These are phyloP conservation scores for Drosophila takahashii DNA, from an alignment of 1,140 invertebrate genomes.

Conservation along the genomic window DNA sequence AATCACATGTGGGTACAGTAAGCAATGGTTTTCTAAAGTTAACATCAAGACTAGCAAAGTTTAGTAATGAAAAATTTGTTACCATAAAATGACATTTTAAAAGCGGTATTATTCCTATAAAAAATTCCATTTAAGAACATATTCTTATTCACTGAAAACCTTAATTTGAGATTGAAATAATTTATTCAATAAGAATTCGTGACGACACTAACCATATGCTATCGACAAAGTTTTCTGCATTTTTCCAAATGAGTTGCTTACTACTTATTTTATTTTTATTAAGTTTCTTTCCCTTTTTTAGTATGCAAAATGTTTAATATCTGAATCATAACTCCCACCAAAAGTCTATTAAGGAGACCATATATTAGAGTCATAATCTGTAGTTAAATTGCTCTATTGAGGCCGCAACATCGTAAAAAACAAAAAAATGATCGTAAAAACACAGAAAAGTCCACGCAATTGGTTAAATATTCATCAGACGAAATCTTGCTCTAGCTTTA, in stretches of 20 bases:
- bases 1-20: too few relatives aligned
- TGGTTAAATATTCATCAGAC: constrained; percentile 34
- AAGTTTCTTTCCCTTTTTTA: background rate
- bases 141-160: too few relatives aligned
- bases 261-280: background rate
- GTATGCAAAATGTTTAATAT: constrained; percentile 32
- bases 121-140: too few relatives aligned
- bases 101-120: too few relatives aligned
- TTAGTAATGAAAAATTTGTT: too few relatives aligned
- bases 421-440: constrained; percentile 43
- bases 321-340: constrained; percentile 36
- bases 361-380: constrained; percentile 29
- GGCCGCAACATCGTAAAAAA: constrained; percentile 53
- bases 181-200: too few relatives aligned
- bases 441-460: constrained; percentile 28
- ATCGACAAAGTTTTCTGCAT: too few relatives aligned
- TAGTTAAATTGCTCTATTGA: constrained; percentile 47
- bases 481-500: constrained; percentile 34
- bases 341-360: constrained; percentile 3
- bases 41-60: too few relatives aligned
- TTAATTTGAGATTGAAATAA: too few relatives aligned
- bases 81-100: too few relatives aligned
- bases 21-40: too few relatives aligned
- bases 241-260: background rate
- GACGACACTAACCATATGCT: too few relatives aligned